These are phyloP conservation scores for Crematogaster levior DNA, from an alignment of 2,888 invertebrate species.

Conservation along the genomic window DNA sequence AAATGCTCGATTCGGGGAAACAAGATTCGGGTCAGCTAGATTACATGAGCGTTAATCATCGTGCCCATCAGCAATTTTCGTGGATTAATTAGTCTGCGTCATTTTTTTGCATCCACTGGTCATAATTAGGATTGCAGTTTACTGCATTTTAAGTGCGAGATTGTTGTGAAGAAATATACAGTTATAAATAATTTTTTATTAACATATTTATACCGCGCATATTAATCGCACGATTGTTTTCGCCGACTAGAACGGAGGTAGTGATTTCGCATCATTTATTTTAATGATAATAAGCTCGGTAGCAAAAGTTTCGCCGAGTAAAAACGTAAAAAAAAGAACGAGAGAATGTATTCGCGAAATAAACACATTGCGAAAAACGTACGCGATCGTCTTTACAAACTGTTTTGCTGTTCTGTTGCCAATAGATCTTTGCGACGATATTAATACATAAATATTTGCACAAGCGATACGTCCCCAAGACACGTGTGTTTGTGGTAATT, in stretches of 20 bases:
- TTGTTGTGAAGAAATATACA: neutral
- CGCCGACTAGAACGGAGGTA: neutral
- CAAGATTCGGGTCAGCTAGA: neutral
- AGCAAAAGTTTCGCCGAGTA: neutral
- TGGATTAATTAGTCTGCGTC: neutral
- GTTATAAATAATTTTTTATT: neutral
- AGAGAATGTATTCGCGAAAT: constrained; percentile 18
- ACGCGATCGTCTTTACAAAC: neutral
- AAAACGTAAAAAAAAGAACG: neutral
- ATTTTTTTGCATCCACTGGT: neutral
- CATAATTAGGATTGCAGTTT: neutral
- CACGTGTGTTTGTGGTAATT: constrained; percentile 54
- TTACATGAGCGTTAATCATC: neutral
- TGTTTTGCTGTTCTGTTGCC: constrained; percentile 37
- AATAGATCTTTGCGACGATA: constrained; percentile 40
- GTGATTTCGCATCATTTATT: constrained; percentile 24
- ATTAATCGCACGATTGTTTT: neutral
- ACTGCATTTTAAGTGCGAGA: neutral
- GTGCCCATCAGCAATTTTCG: no score
- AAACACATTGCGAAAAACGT: constrained; percentile 17
- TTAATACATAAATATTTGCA: constrained; percentile 50
- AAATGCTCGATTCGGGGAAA: neutral
- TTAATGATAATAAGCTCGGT: neutral
- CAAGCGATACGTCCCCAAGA: constrained; percentile 26
- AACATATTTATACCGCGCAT: neutral